Evolutionary conservation across 2,797 vertebrate species (phyloP), one percentile per base, ranked within the genome.

Genomic region (Ctenopoma kingsleyae): DNA sequence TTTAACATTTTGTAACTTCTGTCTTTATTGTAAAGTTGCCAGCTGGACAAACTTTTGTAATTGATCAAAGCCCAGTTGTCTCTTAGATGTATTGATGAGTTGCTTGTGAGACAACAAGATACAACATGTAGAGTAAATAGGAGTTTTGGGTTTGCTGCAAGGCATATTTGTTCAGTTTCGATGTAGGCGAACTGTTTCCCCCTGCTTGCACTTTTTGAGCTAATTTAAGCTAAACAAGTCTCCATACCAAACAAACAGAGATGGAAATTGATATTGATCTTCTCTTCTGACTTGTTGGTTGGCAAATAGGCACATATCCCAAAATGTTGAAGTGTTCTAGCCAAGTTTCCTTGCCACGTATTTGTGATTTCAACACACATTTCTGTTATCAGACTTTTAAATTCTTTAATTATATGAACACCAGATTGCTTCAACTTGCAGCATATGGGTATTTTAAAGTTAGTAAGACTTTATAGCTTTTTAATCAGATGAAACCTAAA

Each of bases 151-250:
- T 63, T 58, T 77, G 36, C 55, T 63, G 52, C 56, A 56, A 60
- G 61, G 50, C 23, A 30, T 11, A 52, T 79, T 62, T 82, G 22
- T 72, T 80, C 17, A 27, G 23, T 51, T 76, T 54, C 43, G 66
- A 82, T 74, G 40, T 40, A 50, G 63, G 53, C 3, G 36, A 75
- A 56, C 50, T 19, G 35, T 69, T 66, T 67, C 67, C 52, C 65
- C 41, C 48, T 2, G 17, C 54, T 23, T 23, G 20, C 58, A 15
- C 70, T 67, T 72, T 82, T 87, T 85, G 83, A 84, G 75, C 74
- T 82, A 76, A 87, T 80, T 84, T 64, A 83, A 51, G 50, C 72
- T 65, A 68, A 81, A 74, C 71, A 81, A 51, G 46, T 73, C 70
- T 71, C 64, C 17, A 63, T 59, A 46, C 38, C 40, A 22, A 63